Evolutionary conservation across 2,797 vertebrate genomes (phyloP), one percentile per base, ranked within the genome.

Genomic region (Calcarius lapponicus): DNA sequence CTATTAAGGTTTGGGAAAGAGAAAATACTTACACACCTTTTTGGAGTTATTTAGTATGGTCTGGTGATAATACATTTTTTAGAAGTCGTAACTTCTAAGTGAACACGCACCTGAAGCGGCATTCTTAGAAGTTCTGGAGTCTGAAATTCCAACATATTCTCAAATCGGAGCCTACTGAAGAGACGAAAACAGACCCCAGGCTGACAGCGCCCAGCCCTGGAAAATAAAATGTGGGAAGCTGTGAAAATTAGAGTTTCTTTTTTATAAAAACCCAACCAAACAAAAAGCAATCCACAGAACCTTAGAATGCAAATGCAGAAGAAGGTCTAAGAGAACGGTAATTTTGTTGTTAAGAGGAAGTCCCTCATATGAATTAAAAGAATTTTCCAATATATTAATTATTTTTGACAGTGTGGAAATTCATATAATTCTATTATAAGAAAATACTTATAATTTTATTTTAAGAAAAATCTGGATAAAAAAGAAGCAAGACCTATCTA

Each of bases 181-280:
- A 99, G 98, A 92, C 97, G 99, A 90, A 99, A 99, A 97, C 99
- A 99, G 73, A 99, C 95, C 73, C 99, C 99, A 50, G 99, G 98
- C 94, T 98, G 98, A 97, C 99, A 99, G 90, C 99, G 98, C 3
- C 99, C 99, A 43, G 99, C 99, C 98, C 99, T 99, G 97, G 85
- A 93, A 97, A 95, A 98, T 43, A 97, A 91, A 96, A 97, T n/a
- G 92, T 1, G 58, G 51, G 11, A 92, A 61, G 11, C 4, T 78
- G 62, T 79, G 54, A 96, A 69, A 96, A 40, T 88, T 11, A 93
- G 29, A 72, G 24, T 16, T 56, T 31, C 4, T 6, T 48, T 48
- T 50, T 7, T 2, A 10, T 24, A 65, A 25, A 75, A 19, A 9
- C 1, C 6, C 18, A 56, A 9, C 5, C 28, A 65, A 20, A 18